Conservation (phyloP, 1,140 invertebrate species). For the Drosophila erecta region DNA sequence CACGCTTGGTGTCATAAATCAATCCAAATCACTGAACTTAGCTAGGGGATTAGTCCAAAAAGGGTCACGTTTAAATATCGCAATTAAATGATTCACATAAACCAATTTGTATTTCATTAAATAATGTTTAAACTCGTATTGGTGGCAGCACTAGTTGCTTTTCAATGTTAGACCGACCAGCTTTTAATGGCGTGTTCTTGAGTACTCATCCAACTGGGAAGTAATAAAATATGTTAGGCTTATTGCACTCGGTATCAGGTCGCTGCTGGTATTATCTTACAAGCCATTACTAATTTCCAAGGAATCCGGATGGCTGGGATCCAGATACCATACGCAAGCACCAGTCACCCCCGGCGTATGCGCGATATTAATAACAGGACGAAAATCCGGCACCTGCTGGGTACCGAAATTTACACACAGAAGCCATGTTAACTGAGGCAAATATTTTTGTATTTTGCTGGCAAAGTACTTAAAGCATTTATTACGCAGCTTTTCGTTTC, state of each 20-base stretch:
- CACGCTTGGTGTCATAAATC: constrained; percentile 41
- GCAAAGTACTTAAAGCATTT: constrained; percentile 61
- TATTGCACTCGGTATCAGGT: constrained; percentile 20
- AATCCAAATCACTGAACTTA: constrained; percentile 29
- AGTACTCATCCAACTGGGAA: background rate
- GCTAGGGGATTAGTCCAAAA: background rate
- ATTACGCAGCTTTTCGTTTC: constrained; percentile 65
- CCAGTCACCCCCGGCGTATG: constrained; percentile 39
- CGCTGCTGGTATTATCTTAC: constrained; percentile 3
- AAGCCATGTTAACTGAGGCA: constrained; percentile 55
- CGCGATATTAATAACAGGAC: constrained; percentile 45
- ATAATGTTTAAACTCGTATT: background rate
- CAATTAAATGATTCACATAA: background rate
- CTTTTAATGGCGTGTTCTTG: background rate
- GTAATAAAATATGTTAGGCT: constrained; percentile 15
- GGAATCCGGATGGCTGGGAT: constrained; percentile 2
- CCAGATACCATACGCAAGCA: background rate
- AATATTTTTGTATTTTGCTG: constrained; percentile 55
- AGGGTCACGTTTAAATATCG: background rate
- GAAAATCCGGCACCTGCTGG: constrained; percentile 41
- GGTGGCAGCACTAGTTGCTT: background rate
- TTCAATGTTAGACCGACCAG: background rate
- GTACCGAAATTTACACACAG: constrained; percentile 50
- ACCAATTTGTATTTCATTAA: background rate
- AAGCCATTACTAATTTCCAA: constrained; percentile 24